Evolutionary conservation across 2,797 vertebrate genomes (phyloP).

Genomic region (Sebastes umbrosus): DNA sequence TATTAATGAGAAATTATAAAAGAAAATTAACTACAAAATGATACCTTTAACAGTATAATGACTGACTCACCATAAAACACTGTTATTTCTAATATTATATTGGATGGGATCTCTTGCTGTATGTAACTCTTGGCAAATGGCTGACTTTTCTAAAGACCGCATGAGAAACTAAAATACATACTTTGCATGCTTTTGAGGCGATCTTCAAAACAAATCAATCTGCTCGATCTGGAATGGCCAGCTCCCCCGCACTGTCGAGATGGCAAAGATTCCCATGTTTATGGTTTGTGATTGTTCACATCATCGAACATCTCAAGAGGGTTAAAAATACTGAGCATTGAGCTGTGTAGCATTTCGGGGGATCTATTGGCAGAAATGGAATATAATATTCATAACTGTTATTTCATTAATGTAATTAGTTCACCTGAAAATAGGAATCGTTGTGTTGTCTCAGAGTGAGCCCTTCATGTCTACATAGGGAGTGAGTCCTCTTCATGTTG

Average conservation of each 20-base stretch:
- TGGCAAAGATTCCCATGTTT: background rate
- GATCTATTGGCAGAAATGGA: no score
- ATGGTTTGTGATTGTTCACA: background rate
- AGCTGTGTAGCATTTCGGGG: background rate
- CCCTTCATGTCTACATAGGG: no score
- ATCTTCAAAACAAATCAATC: background rate
- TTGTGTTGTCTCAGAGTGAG: no score
- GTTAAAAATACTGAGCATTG: background rate
- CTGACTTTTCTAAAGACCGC: background rate
- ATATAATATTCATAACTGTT: no score
- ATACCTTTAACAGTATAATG: background rate
- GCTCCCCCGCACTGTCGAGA: background rate
- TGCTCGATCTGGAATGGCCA: background rate
- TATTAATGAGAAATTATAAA: background rate
- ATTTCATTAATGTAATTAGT: background rate
- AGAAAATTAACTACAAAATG: background rate
- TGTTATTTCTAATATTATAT: background rate
- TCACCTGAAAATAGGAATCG: no score
- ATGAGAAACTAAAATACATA: background rate
- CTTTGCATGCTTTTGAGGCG: background rate
- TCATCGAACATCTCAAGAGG: no score
- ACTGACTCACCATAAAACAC: background rate
- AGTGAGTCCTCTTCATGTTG: no score
- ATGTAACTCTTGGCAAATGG: background rate
- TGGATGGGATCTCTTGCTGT: background rate